A percentile compares a stretch with the other conserved stretches of the same genome.
Evolutionary conservation across 2,888 invertebrate genomes (phyloP).

Genomic region (Lepidonotus clava): DNA sequence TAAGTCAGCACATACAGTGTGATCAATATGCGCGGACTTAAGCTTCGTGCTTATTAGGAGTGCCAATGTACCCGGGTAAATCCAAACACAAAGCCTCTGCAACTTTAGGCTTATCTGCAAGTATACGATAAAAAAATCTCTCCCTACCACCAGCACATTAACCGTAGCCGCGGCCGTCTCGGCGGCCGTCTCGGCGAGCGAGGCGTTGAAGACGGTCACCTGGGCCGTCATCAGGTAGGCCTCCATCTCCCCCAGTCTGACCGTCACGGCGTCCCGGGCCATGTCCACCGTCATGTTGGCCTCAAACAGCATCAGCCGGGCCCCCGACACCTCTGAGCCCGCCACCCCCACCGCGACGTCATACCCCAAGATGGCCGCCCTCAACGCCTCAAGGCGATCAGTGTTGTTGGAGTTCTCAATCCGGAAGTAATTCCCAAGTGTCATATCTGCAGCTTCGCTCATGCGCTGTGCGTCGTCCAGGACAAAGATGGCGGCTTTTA

Average conservation of each 20-base stretch:
- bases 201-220: slow-evolving; percentile 9
- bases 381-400: not conserved
- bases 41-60: no score
- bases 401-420: not conserved
- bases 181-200: not conserved
- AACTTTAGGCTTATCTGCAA: no score
- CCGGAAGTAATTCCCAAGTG: not conserved
- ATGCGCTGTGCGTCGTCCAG: slow-evolving; percentile 24
- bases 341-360: not conserved
- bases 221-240: not conserved
- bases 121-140: no score
- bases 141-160: not conserved
- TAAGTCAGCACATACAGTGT: no score
- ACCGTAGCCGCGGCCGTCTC: not conserved
- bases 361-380: no score
- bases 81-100: no score
- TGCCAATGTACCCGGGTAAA: no score
- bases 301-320: not conserved
- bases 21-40: no score
- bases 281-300: slow-evolving; percentile 25
- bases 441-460: not conserved
- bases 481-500: slow-evolving; percentile 6
- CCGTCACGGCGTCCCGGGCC: not conserved
- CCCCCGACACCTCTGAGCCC: not conserved
- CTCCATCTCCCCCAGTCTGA: not conserved